Conservation (phyloP, 1,140 invertebrate species). For the Bombus confusus region DNA sequence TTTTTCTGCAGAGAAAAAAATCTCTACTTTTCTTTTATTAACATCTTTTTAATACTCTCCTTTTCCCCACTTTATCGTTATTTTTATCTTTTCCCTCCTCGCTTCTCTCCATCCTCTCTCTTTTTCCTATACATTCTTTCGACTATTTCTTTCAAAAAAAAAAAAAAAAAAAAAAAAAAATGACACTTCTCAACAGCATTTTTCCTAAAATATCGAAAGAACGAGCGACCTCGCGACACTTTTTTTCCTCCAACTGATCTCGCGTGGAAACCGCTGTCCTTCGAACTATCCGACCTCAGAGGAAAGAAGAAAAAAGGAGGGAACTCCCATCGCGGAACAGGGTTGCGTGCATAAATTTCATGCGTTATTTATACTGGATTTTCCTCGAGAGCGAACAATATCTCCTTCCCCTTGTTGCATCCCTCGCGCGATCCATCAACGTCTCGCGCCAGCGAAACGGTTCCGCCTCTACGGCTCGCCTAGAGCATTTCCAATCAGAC, state of each 20-base stretch:
- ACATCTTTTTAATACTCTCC: no score
- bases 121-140: background rate
- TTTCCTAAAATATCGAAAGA: background rate
- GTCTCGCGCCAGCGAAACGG: background rate
- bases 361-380: constrained; percentile 45
- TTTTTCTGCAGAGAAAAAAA: no score
- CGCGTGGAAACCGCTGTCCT: background rate
- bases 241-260: background rate
- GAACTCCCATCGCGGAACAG: constrained; percentile 5
- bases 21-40: background rate
- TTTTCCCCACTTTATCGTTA: background rate
- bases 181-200: background rate
- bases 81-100: background rate
- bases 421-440: background rate
- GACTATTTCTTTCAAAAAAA: background rate
- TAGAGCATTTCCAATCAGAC: background rate
- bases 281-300: background rate
- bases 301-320: background rate
- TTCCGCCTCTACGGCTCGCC: background rate
- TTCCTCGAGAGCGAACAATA: constrained; percentile 17
- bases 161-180: background rate
- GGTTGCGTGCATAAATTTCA: constrained; percentile 19
- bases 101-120: background rate
- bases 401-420: constrained; percentile 2
- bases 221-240: background rate